phyloP scores from a whole-genome alignment of 2,797 vertebrate species.

The Luscinia megarhynchos region DNA sequence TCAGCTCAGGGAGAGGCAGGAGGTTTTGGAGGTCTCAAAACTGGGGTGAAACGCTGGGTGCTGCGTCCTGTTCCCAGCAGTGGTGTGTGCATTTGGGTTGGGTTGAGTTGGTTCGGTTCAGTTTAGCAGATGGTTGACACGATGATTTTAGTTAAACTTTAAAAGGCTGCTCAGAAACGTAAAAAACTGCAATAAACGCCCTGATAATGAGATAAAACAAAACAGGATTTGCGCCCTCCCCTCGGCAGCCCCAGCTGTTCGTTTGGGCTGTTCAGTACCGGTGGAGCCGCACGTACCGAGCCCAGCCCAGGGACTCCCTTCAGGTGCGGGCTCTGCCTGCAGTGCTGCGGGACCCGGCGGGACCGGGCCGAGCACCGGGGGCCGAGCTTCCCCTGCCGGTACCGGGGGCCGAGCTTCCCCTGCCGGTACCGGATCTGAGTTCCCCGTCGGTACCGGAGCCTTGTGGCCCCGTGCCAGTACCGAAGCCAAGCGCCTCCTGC shows the following conservation, averaged over 20 bases:
- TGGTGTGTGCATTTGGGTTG: not conserved
- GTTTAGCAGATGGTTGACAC: not conserved
- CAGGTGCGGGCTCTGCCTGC: not conserved
- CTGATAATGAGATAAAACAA: not conserved
- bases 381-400: not conserved
- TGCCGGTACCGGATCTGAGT: no score
- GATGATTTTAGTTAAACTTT: not conserved
- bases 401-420: not conserved
- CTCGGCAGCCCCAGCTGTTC: not conserved
- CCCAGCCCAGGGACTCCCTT: not conserved
- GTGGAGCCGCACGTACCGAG: not conserved
- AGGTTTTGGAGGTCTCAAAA: no score
- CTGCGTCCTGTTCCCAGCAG: not conserved
- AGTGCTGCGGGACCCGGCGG: not conserved
- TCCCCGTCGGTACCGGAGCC: not conserved
- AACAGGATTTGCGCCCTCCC: not conserved
- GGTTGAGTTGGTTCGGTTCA: rapidly evolving
- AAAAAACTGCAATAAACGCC: not conserved
- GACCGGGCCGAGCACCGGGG: not conserved
- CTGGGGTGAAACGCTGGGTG: not conserved
- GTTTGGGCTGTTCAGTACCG: not conserved
- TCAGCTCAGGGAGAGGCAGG: not conserved
- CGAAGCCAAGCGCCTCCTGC: not conserved
- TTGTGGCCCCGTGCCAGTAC: not conserved
- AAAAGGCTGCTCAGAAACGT: not conserved